Percentiles rank a stretch among this genome's conserved stretches.
Conservation (phyloP, 2,888 invertebrate species). For the Sinelater perroti region DNA sequence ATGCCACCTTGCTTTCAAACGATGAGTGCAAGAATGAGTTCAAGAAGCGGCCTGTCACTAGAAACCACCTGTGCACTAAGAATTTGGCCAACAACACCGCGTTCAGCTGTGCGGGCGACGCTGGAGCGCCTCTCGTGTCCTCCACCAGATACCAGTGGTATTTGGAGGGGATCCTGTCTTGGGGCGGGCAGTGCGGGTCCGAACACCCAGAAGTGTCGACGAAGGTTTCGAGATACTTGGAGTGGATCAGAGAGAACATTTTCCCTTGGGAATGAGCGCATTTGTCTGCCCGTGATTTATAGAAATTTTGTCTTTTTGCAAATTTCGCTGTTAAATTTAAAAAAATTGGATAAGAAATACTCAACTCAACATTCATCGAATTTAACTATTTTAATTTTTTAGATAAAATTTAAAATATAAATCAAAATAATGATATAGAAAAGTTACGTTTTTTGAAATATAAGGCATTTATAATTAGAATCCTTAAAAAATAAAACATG, state of each 20-base stretch:
- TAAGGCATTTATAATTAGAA: too few relatives aligned
- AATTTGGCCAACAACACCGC: background rate
- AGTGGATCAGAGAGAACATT: background rate
- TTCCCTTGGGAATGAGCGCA: background rate
- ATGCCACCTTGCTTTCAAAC: background rate
- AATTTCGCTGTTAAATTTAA: too few relatives aligned
- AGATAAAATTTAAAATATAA: too few relatives aligned
- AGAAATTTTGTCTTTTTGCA: too few relatives aligned
- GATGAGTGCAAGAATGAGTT: background rate
- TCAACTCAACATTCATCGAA: too few relatives aligned
- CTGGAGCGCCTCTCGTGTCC: background rate
- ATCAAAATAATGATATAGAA: too few relatives aligned
- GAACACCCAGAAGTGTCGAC: background rate
- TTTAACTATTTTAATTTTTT: too few relatives aligned
- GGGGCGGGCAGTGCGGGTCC: background rate
- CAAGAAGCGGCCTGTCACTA: background rate
- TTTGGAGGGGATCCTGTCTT: constrained; percentile 59
- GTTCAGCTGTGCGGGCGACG: background rate
- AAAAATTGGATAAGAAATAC: too few relatives aligned
- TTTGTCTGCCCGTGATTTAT: too few relatives aligned
- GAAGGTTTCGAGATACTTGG: background rate
- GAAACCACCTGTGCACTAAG: background rate
- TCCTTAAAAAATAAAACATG: too few relatives aligned
- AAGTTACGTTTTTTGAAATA: too few relatives aligned
- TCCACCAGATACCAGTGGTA: constrained; percentile 5